These are phyloP conservation scores for Sphaerodactylus townsendi DNA, from an alignment of 2,113 vertebrate genomes.

Conservation along the genomic window DNA sequence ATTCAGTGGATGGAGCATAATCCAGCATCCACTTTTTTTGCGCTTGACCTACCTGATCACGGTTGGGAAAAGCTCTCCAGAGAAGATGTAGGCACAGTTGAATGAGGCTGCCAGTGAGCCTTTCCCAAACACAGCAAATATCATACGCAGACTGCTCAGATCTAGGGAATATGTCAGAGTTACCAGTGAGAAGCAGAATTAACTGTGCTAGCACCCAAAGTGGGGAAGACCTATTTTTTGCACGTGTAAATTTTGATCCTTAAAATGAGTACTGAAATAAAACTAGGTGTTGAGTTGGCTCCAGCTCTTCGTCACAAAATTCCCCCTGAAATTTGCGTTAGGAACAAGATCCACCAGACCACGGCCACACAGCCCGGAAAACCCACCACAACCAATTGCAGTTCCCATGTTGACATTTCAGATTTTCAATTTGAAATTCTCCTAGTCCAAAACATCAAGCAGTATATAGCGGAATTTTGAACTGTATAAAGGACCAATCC, in stretches of 20 bases:
- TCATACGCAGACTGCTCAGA: conserved; percentile 68
- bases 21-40: rapidly evolving
- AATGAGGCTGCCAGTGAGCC: conserved; percentile 80
- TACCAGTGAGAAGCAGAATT: rapidly evolving
- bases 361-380: too few relatives aligned
- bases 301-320: neutral
- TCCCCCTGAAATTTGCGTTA: neutral
- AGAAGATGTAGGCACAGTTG: conserved; percentile 73
- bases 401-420: too few relatives aligned
- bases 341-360: too few relatives aligned
- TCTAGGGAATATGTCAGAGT: conserved; percentile 60
- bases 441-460: too few relatives aligned
- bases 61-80: conserved; percentile 70
- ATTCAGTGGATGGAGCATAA: neutral
- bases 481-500: too few relatives aligned
- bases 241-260: too few relatives aligned
- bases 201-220: neutral
- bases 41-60: conserved; percentile 64
- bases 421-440: too few relatives aligned
- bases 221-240: neutral
- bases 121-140: conserved; percentile 81
- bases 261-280: neutral
- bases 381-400: too few relatives aligned
- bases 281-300: neutral
- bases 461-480: too few relatives aligned